These are phyloP conservation scores for Cyclura pinguis DNA, from an alignment of 2,797 vertebrate species.

Conservation along the genomic window DNA sequence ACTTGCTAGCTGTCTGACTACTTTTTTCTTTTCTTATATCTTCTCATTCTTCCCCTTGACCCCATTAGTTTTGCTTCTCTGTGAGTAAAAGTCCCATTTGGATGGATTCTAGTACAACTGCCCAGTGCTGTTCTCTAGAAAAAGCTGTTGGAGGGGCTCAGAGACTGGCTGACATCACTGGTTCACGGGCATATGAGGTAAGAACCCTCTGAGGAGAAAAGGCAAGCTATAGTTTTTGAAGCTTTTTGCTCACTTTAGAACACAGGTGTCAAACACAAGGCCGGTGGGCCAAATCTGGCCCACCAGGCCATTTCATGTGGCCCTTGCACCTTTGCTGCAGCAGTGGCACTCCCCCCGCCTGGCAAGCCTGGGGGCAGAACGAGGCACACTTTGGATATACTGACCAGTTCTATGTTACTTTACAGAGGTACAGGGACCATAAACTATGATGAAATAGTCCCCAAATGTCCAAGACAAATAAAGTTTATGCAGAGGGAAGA, in stretches of 20 bases:
- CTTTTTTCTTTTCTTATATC: constrained; percentile 1
- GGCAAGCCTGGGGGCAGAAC: no score
- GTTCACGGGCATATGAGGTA: constrained; percentile 95
- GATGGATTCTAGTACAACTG: constrained; percentile 93
- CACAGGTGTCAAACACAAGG: no score
- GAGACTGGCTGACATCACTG: constrained; percentile 87
- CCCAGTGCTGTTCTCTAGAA: constrained; percentile 87
- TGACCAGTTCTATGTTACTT: no score
- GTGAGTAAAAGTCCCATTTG: constrained; percentile 86
- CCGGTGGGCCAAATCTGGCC: no score
- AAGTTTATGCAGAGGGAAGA: no score
- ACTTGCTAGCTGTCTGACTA: neutral
- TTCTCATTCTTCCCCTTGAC: neutral
- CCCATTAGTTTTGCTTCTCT: constrained; percentile 84
- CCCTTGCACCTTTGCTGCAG: no score
- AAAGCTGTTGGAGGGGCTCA: constrained; percentile 84
- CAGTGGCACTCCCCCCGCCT: no score
- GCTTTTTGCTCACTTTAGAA: neutral
- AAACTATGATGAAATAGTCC: no score
- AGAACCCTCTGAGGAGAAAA: neutral
- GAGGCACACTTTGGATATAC: no score
- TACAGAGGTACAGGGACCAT: no score
- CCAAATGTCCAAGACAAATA: no score
- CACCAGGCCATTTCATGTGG: no score
- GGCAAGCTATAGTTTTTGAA: neutral